Base-by-base conservation (phyloP, 2,797 vertebrate species). In the Takifugu rubripes region DNA sequence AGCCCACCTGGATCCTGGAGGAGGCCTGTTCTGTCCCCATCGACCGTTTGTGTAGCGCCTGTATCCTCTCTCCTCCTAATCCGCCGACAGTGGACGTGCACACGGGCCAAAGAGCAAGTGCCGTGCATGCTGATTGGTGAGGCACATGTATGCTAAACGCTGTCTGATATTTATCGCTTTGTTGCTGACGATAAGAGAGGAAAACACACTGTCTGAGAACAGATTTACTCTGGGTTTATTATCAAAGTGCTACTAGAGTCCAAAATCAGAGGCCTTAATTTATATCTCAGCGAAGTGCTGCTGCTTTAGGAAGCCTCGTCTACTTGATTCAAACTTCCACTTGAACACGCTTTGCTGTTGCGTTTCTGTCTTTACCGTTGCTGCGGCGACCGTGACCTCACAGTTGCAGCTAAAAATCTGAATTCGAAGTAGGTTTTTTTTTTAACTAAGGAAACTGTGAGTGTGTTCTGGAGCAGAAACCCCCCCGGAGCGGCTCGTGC, bases 181-280 rank as follows among this genome's bases (percentile, higher is more conserved):
- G 67, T 64, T 73, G 64, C 70, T 78, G 59, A 63, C 62, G 16
- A 21, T 21, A 56, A 42, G 25, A 70, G 70, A 51, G 56, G 54
- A n/a, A 70, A 56, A 57, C 52, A 70, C 75, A 81, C 79, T 81
- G 78, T 73, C 49, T 50, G 49, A 61, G 47, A 45, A 50, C 50
- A 51, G 53, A 31, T 24, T 47, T 66, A 55, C 40, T 63, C 49
- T 57, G 59, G 33, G 60, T 75, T 70, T 51, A 59, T 14, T 81
- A 75, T 78, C 78, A 81, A 84, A 74, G 66, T 75, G 72, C 81
- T 77, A 78, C 75, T 76, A 66, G 58, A 3, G 74, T 49, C 57
- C 82, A 73, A 81, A 74, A 80, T 50, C 72, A 26, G 49, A 83
- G 65, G 81, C 85, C 85, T 88, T 88, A 74, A 74, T 74, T 21